Conservation (phyloP, 2,113 vertebrate genomes). For the Malurus elegans region DNA sequence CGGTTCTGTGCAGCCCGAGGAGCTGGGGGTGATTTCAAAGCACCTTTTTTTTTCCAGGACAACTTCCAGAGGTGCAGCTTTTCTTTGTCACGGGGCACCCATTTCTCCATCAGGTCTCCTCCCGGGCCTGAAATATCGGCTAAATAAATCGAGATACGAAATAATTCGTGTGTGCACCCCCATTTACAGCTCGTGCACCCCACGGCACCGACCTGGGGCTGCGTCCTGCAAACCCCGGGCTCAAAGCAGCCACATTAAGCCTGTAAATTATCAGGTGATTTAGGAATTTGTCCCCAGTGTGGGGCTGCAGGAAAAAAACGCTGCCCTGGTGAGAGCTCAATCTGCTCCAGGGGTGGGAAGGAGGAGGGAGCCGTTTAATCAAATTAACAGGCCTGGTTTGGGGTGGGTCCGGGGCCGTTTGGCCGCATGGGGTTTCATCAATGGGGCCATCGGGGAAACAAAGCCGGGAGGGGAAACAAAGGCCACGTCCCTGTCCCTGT, state of each 20-base stretch:
- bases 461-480: slow-evolving; percentile 40
- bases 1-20: background rate
- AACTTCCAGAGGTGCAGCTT: background rate
- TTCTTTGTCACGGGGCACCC: background rate
- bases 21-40: background rate
- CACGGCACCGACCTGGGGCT: rapidly evolving
- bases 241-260: background rate
- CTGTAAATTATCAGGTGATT: background rate
- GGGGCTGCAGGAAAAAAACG: background rate
- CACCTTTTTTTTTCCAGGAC: background rate
- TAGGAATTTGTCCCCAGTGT: background rate
- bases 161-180: rapidly evolving
- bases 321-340: background rate
- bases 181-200: background rate
- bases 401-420: background rate
- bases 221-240: background rate
- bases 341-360: background rate
- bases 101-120: background rate
- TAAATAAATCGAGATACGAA: background rate
- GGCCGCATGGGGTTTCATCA: slow-evolving; percentile 19
- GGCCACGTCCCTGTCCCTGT: background rate
- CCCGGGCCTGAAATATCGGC: background rate
- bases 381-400: background rate
- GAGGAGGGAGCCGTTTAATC: background rate
- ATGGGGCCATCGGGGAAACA: slow-evolving; percentile 30